Conservation (phyloP, 2,888 invertebrate species). For the Syritta pipiens region DNA sequence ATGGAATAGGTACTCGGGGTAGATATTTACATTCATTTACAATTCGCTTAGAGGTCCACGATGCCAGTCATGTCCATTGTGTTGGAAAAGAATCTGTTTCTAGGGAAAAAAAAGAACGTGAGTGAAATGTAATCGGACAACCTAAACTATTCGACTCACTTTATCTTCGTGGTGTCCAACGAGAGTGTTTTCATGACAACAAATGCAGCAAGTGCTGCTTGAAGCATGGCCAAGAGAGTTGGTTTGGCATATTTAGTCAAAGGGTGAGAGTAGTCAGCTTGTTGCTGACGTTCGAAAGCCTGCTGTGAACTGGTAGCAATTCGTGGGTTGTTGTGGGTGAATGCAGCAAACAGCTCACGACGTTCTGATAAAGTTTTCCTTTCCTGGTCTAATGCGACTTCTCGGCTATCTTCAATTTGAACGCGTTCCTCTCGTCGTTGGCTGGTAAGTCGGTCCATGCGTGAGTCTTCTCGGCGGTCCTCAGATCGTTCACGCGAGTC, state of each 20-base stretch:
- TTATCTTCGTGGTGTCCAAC: constrained; percentile 52
- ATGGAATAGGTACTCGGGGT: constrained; percentile 38
- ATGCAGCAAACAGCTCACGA: not conserved
- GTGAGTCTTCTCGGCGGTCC: not conserved
- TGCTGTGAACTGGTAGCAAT: not conserved
- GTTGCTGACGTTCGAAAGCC: not conserved
- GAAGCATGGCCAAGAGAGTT: constrained; percentile 58
- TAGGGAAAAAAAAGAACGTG: constrained; percentile 1
- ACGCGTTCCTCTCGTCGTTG: not conserved
- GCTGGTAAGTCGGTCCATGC: not conserved
- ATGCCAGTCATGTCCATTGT: not conserved
- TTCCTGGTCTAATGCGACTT: not conserved
- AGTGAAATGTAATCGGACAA: not conserved
- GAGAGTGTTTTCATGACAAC: constrained; percentile 66
- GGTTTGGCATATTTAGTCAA: constrained; percentile 35
- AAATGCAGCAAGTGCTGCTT: constrained; percentile 68
- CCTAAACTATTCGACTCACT: constrained; percentile 48
- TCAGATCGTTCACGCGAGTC: not conserved
- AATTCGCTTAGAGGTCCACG: constrained; percentile 27
- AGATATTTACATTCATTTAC: constrained; percentile 26
- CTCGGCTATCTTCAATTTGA: not conserved
- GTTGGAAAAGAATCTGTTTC: constrained; percentile 6
- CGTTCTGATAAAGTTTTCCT: not conserved
- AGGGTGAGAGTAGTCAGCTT: not conserved
- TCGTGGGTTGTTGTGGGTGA: no score